Conservation (phyloP, 1,140 invertebrate species). For the Steinernema khuongi region DNA sequence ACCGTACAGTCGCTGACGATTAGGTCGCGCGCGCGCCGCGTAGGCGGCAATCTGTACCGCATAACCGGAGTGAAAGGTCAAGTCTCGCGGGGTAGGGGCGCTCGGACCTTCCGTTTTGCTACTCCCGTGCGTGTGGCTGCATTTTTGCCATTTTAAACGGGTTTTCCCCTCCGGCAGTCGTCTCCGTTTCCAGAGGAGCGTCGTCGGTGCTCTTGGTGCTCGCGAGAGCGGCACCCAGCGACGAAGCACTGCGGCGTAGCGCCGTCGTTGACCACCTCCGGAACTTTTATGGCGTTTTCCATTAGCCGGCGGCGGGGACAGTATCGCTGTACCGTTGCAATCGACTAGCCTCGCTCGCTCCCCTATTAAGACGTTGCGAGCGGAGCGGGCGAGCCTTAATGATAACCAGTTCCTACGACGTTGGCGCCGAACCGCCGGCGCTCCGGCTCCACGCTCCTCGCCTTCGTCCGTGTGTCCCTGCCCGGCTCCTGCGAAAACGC, state of each 20-base stretch:
- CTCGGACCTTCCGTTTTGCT: not conserved
- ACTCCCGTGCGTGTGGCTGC: not conserved
- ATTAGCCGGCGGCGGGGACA: not conserved
- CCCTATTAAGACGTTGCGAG: not conserved
- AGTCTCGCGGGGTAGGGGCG: not conserved
- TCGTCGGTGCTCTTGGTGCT: not conserved
- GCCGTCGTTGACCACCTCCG: not conserved
- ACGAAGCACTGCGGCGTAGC: not conserved
- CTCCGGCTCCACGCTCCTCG: not conserved
- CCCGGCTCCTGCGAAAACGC: not conserved
- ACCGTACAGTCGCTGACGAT: slow-evolving; percentile 2
- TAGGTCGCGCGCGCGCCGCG: not conserved
- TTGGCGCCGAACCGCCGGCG: not conserved
- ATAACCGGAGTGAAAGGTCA: slow-evolving; percentile 11
- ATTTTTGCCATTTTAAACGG: slow-evolving; percentile 14
- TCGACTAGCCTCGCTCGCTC: not conserved
- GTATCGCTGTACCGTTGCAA: not conserved
- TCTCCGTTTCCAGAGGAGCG: not conserved
- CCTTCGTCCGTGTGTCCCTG: not conserved
- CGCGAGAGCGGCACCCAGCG: too few relatives aligned
- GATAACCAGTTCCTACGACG: slow-evolving; percentile 9
- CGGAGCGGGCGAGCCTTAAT: not conserved
- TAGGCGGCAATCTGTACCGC: not conserved
- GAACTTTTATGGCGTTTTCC: not conserved
- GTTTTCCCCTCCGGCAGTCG: not conserved